phyloP scores from a whole-genome alignment of 2,888 invertebrate genomes.

The Ecdyonurus torrentis region DNA sequence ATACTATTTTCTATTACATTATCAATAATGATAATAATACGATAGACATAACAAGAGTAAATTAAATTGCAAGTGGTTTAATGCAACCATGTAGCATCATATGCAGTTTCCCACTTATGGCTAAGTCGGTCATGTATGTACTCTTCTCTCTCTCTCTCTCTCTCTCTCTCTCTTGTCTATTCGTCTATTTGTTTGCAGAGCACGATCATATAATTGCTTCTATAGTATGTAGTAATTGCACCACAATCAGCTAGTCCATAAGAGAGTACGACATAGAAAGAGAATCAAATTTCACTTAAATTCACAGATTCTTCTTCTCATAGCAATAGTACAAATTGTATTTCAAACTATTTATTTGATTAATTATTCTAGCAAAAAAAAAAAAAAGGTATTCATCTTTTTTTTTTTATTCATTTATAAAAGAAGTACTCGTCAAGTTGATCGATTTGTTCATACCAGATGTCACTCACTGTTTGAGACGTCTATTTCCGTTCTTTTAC shows the following conservation, averaged over 20 bases:
- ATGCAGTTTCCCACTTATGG: too few species aligned
- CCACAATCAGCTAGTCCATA: neutral
- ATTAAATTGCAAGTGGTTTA: too few species aligned
- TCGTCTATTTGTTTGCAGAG: neutral
- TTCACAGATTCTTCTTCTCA: neutral
- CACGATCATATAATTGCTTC: neutral
- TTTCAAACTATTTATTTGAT: neutral
- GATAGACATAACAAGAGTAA: too few species aligned
- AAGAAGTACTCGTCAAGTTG: too few species aligned
- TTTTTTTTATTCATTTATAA: neutral
- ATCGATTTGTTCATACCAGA: neutral
- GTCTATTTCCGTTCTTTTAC: neutral
- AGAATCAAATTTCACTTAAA: neutral
- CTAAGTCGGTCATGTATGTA: too few species aligned
- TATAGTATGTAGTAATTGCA: neutral
- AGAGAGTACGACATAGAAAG: neutral
- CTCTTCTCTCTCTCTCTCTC: too few species aligned
- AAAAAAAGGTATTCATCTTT: too few species aligned
- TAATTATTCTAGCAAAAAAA: too few species aligned
- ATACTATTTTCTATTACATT: too few species aligned
- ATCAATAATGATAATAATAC: too few species aligned
- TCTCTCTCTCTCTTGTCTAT: neutral
- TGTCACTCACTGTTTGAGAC: neutral
- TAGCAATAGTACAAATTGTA: neutral
- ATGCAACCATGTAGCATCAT: too few species aligned